A percentile compares a stretch with the other conserved stretches of the same genome.
These are phyloP conservation scores for Chydorus sphaericus DNA, from an alignment of 2,888 invertebrate species.

Conservation along the genomic window DNA sequence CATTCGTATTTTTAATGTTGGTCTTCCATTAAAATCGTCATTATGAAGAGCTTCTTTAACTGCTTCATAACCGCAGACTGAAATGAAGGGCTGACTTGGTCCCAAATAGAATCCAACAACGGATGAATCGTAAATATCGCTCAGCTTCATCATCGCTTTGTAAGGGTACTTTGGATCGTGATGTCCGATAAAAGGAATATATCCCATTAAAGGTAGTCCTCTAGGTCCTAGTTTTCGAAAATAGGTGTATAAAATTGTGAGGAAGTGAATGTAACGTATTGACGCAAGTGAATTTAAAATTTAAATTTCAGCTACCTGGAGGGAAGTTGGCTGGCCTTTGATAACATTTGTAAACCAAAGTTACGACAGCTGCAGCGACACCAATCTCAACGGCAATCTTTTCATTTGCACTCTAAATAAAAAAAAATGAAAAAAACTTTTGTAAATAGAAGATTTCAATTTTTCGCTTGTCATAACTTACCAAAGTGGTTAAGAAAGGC, in stretches of 20 bases:
- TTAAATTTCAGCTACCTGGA: constrained; percentile 12
- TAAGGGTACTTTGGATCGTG: constrained; percentile 17
- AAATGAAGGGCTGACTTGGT: constrained; percentile 13
- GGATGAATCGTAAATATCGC: constrained; percentile 17
- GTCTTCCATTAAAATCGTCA: constrained; percentile 20
- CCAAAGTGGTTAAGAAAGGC: too few relatives aligned
- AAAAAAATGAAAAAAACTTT: too few relatives aligned
- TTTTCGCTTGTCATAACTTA: too few relatives aligned
- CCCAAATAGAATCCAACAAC: constrained; percentile 19
- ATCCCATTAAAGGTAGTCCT: constrained; percentile 21
- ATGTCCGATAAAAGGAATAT: constrained; percentile 16
- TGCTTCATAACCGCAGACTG: constrained; percentile 17
- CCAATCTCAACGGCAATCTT: too few relatives aligned
- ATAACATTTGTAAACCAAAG: too few relatives aligned
- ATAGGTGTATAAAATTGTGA: background rate
- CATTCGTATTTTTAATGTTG: constrained; percentile 10
- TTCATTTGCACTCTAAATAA: too few relatives aligned
- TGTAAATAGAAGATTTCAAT: too few relatives aligned
- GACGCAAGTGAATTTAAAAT: constrained; percentile 13
- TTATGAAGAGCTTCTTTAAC: constrained; percentile 18
- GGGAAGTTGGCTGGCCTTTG: background rate
- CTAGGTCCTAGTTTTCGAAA: constrained; percentile 18
- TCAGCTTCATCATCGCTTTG: constrained; percentile 17
- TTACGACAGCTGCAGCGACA: too few relatives aligned
- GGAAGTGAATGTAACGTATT: too few relatives aligned